These are phyloP conservation scores for Batillaria attramentaria DNA, from an alignment of 1,140 invertebrate genomes.

Conservation along the genomic window DNA sequence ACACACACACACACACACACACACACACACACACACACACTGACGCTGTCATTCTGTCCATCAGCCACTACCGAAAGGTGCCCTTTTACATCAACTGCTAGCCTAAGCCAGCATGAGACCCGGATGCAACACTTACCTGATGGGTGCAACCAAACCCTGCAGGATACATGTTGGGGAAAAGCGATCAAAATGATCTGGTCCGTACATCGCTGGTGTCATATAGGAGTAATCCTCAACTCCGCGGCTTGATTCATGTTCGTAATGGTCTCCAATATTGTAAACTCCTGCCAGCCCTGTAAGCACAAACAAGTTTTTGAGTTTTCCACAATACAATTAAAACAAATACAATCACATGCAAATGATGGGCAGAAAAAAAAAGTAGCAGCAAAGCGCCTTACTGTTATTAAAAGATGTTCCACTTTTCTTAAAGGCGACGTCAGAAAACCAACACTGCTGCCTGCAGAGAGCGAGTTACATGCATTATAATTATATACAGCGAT, in stretches of 20 bases:
- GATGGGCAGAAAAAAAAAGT: not conserved
- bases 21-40: too few relatives aligned
- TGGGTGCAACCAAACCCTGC: slow-evolving; percentile 43
- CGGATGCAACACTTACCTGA: slow-evolving; percentile 41
- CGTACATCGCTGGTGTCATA: slow-evolving; percentile 68
- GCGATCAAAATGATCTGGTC: slow-evolving; percentile 65
- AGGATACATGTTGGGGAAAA: slow-evolving; percentile 66
- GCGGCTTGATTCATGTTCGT: slow-evolving; percentile 62
- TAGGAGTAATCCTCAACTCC: slow-evolving; percentile 66
- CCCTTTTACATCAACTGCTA: too few relatives aligned
- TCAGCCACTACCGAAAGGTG: too few relatives aligned
- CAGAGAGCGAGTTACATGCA: too few relatives aligned
- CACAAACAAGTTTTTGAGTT: slow-evolving; percentile 18
- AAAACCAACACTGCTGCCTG: too few relatives aligned
- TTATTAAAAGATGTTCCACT: too few relatives aligned
- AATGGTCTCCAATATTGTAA: slow-evolving; percentile 69
- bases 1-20: too few relatives aligned
- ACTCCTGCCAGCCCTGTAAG: slow-evolving; percentile 68
- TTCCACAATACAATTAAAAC: not conserved
- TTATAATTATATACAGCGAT: too few relatives aligned
- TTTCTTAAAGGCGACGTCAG: too few relatives aligned
- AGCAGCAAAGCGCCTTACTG: not conserved
- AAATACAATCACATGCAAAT: slow-evolving; percentile 6
- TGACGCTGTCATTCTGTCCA: too few relatives aligned
- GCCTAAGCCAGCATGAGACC: not conserved